Conservation (phyloP, 2,113 vertebrate genomes). For the Apodemus sylvaticus region DNA sequence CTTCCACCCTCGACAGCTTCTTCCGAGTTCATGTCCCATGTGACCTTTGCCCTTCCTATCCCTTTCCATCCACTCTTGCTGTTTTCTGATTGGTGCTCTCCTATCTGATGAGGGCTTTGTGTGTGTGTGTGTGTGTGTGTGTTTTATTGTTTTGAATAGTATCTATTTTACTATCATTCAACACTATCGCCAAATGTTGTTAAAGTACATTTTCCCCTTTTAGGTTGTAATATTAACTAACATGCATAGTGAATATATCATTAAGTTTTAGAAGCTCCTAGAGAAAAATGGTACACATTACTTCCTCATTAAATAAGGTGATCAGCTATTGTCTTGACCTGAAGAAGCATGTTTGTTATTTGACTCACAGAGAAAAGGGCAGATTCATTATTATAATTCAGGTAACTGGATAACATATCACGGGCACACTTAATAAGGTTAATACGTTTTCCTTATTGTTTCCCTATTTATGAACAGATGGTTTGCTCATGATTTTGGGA, state of each 20-base stretch:
- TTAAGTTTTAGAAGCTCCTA: not conserved
- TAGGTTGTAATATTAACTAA: not conserved
- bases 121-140: not conserved
- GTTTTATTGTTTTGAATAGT: not conserved
- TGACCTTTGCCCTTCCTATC: not conserved
- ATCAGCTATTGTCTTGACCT: not conserved
- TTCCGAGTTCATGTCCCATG: not conserved
- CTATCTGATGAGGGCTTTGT: not conserved
- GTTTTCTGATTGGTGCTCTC: not conserved
- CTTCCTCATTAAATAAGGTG: not conserved
- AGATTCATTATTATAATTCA: not conserved
- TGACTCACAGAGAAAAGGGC: not conserved
- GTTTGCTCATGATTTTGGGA: not conserved
- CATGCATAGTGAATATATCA: not conserved
- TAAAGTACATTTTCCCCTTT: not conserved
- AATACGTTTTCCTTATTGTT: conserved; percentile 5
- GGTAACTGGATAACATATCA: not conserved
- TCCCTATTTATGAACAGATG: not conserved
- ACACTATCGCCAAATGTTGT: not conserved
- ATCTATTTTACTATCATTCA: not conserved
- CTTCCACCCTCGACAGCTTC: not conserved
- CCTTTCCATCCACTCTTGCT: no score
- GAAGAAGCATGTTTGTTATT: not conserved
- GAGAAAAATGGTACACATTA: not conserved
- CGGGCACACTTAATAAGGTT: not conserved